Percentiles rank a stretch among this genome's conserved stretches.
These are phyloP conservation scores for Malaclemys terrapin DNA, from an alignment of 2,113 vertebrate species.

Conservation along the genomic window DNA sequence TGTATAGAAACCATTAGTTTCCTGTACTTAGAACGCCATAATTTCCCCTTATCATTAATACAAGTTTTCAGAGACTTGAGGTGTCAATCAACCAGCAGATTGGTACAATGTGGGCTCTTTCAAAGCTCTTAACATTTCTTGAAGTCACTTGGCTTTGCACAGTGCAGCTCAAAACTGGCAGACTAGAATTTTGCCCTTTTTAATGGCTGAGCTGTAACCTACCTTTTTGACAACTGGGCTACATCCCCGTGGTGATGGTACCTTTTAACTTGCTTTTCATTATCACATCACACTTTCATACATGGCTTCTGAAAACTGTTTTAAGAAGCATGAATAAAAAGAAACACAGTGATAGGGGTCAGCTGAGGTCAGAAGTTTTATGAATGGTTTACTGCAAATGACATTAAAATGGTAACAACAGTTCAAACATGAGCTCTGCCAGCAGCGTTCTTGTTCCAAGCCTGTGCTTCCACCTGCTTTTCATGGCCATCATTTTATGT, in stretches of 20 bases:
- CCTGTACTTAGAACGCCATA: background rate
- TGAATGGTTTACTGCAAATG: background rate
- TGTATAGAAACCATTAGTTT: background rate
- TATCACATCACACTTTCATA: background rate
- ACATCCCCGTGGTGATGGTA: background rate
- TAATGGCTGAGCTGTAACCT: background rate
- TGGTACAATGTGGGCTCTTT: background rate
- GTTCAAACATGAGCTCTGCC: background rate
- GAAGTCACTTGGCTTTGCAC: background rate
- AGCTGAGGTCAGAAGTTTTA: background rate
- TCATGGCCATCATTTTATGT: background rate
- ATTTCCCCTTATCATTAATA: background rate
- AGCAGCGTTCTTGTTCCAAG: slow-evolving; percentile 4
- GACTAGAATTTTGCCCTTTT: background rate
- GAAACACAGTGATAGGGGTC: background rate
- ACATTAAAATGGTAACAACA: background rate
- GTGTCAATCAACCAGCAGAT: background rate
- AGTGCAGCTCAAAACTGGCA: background rate
- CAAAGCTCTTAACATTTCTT: background rate
- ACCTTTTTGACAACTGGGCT: background rate
- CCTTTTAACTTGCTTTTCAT: background rate
- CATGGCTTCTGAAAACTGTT: background rate
- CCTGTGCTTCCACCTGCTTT: background rate
- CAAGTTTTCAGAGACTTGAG: background rate
- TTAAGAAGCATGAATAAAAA: background rate